Percentiles rank a stretch among this genome's conserved stretches.
Conservation (phyloP, 2,888 invertebrate species). For the Hirtodrosophila duncani region DNA sequence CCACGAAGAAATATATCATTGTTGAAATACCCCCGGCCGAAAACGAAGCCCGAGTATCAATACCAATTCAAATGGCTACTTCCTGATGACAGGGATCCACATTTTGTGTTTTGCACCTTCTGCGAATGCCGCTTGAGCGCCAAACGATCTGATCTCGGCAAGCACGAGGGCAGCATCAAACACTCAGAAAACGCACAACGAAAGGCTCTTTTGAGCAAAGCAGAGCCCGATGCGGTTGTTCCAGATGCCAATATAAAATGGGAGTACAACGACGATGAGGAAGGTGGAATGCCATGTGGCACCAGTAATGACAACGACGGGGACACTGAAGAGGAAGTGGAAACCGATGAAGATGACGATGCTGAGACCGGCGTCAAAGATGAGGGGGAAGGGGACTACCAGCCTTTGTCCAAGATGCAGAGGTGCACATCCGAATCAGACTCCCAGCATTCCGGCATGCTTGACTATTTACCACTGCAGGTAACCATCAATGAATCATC, state of each 20-base stretch:
- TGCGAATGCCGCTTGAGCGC: slow-evolving; percentile 67
- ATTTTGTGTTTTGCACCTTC: slow-evolving; percentile 63
- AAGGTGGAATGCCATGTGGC: slow-evolving; percentile 37
- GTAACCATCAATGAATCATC: slow-evolving; percentile 66
- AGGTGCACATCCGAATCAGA: slow-evolving; percentile 57
- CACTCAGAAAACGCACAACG: slow-evolving; percentile 64
- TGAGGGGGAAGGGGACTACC: slow-evolving; percentile 17
- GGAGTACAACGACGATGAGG: slow-evolving; percentile 62
- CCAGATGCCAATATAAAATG: slow-evolving; percentile 41
- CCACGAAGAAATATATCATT: slow-evolving; percentile 58
- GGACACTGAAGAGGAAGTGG: slow-evolving; percentile 26
- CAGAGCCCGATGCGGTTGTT: background rate
- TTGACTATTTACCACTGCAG: slow-evolving; percentile 57
- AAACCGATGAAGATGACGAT: slow-evolving; percentile 10
- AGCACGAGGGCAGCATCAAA: slow-evolving; percentile 68
- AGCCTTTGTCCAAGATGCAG: slow-evolving; percentile 45
- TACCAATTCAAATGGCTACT: slow-evolving; percentile 64
- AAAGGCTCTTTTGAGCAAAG: slow-evolving; percentile 38
- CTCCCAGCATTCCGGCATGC: slow-evolving; percentile 62
- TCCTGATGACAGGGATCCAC: slow-evolving; percentile 66
- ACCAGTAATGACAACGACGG: slow-evolving; percentile 5
- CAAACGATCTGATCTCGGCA: slow-evolving; percentile 67
- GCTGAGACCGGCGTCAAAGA: slow-evolving; percentile 10
- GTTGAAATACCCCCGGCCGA: slow-evolving; percentile 65
- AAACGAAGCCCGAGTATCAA: slow-evolving; percentile 65